Evolutionary conservation across 1,140 invertebrate species (phyloP).

Genomic region (Papilio glaucus): DNA sequence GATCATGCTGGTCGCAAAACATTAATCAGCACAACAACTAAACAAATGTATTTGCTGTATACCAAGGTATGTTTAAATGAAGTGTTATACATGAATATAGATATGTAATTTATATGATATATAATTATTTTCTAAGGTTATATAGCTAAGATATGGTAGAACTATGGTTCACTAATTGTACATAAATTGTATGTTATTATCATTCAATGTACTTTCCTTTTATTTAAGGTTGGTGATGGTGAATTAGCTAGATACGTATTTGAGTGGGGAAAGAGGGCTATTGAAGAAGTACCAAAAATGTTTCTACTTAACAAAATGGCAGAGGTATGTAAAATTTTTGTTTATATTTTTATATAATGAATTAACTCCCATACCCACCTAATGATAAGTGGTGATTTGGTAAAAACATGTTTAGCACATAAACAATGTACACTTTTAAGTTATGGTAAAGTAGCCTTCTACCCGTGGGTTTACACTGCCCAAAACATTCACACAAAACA

Average conservation of each 20-base stretch:
- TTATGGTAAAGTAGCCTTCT: too few species aligned
- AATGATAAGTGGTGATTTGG: not conserved
- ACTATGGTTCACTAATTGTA: too few species aligned
- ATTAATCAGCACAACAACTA: constrained; percentile 60
- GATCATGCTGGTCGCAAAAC: constrained; percentile 57
- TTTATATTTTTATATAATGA: constrained; percentile 7
- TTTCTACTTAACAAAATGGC: constrained; percentile 68
- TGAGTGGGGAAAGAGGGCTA: constrained; percentile 67
- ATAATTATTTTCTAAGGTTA: not conserved
- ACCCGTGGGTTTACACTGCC: too few species aligned
- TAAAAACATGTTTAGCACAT: too few species aligned
- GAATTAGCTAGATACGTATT: constrained; percentile 60
- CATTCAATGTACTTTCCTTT: constrained; percentile 37
- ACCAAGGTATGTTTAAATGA: constrained; percentile 54
- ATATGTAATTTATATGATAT: not conserved
- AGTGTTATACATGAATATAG: too few species aligned
- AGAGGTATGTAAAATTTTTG: constrained; percentile 48
- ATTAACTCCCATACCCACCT: not conserved
- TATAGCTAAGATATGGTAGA: not conserved
- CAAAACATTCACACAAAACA: too few species aligned
- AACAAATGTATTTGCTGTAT: constrained; percentile 64
- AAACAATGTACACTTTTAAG: too few species aligned
- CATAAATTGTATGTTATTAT: constrained; percentile 9
- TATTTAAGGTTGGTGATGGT: constrained; percentile 59
- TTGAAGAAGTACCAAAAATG: constrained; percentile 63